Conservation (phyloP, 2,797 vertebrate genomes). For the Phataginus tetradactyla region DNA sequence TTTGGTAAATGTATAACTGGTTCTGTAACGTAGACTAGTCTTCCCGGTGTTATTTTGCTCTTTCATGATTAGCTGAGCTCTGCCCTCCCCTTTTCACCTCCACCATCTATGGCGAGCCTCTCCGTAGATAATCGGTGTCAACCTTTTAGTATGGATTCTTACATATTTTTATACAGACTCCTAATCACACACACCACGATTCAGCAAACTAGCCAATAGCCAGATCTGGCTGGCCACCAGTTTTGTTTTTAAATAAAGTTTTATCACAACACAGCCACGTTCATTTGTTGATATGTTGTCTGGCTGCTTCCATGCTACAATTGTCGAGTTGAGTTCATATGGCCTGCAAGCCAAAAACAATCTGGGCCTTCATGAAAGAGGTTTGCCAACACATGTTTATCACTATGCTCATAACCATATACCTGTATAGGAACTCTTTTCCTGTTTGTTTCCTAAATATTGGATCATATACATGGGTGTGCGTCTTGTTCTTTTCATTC, state of each 20-base stretch:
- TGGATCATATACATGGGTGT: rapidly evolving
- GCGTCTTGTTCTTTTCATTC: not conserved
- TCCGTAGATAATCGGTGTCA: not conserved
- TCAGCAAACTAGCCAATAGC: not conserved
- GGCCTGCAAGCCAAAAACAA: not conserved
- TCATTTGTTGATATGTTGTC: not conserved
- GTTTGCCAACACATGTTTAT: not conserved
- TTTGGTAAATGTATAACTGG: not conserved
- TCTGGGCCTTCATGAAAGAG: not conserved
- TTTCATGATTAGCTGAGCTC: not conserved
- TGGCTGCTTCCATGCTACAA: not conserved
- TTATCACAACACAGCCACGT: not conserved
- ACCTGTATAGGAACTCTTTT: not conserved
- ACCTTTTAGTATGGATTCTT: not conserved
- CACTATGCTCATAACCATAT: not conserved
- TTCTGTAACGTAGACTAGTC: not conserved
- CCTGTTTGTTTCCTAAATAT: not conserved
- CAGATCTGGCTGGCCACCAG: not conserved
- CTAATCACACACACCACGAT: not conserved
- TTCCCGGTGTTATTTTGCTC: not conserved
- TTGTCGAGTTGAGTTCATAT: not conserved
- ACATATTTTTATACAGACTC: not conserved
- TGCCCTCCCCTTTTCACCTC: not conserved
- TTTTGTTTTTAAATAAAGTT: not conserved
- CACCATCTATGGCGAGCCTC: not conserved